Evolutionary conservation across 2,888 invertebrate genomes (phyloP), one percentile per base, ranked within the genome.

Genomic region (Luperina nickerlii): DNA sequence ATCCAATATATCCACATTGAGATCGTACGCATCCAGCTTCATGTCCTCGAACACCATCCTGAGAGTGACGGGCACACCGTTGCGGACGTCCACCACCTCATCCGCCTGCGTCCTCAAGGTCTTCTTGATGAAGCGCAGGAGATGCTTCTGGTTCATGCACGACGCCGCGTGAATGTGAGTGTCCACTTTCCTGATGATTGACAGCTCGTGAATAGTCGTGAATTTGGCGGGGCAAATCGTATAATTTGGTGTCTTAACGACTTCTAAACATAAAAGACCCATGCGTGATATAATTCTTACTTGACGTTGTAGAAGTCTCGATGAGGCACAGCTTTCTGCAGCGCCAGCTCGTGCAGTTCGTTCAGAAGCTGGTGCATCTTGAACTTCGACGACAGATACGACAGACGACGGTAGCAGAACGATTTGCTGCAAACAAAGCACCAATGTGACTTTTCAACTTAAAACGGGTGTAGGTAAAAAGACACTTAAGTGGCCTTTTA

Each of bases 111-210:
- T 99, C 96, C 99, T 99, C 90, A 99, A 97, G 0, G 99, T 99
- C 95, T 99, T 99, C 97, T 99, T 99, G 92, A 99, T 99, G 95
- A 99, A 99, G 38, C 99, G 98, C 87, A 99, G 97, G 89, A 99
- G 96, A 94, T 99, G 99, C 93, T 99, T 99, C 96, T 99, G 99
- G 96, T 99, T 99, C 99, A 99, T 99, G 95, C 99, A 99, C 0
- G 99, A 99, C 0, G 99, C 99, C 0, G 99, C 99, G 96, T 99
- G 99, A 91, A 99, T 99, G 97, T 99, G 99, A 66, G 99, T 99
- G 94, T 99, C 99, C 89, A 99, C 99, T 98, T 99, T 98, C 88
- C 97, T 97, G 91, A n/a, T 88, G 89, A 18, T 32, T 38, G 0
- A 27, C 27, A 11, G n/a, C 5, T 62, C 7, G 24, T 57, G 13